These are phyloP conservation scores for Phyllostomus discolor DNA, from an alignment of 2,113 vertebrate species.

Conservation along the genomic window DNA sequence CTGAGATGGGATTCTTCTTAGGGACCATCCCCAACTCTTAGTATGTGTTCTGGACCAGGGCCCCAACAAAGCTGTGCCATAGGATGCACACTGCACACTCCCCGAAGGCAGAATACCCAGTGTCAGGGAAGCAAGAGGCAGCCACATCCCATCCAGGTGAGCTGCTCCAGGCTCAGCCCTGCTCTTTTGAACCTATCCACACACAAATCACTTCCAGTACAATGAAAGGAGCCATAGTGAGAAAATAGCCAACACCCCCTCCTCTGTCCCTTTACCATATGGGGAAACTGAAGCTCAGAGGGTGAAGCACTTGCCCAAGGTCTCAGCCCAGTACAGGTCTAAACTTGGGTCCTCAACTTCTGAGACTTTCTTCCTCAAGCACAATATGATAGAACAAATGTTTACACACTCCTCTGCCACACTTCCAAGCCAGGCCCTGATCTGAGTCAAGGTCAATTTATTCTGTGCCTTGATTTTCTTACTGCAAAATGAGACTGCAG, in stretches of 20 bases:
- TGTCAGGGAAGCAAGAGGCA: not conserved
- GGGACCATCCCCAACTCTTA: not conserved
- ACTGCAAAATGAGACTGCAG: not conserved
- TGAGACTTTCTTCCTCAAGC: not conserved
- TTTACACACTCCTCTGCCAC: not conserved
- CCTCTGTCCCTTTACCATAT: not conserved
- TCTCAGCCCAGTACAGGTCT: not conserved
- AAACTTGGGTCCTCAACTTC: not conserved
- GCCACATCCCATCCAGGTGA: not conserved
- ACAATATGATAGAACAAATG: not conserved
- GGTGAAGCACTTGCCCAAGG: not conserved
- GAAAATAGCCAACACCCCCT: not conserved
- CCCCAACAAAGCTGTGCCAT: not conserved
- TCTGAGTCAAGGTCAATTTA: not conserved
- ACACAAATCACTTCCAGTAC: not conserved
- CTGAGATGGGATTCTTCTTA: not conserved
- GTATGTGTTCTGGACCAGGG: not conserved
- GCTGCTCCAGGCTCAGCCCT: not conserved
- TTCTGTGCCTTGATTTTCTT: not conserved
- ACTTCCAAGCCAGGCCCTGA: not conserved
- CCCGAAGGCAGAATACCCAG: not conserved
- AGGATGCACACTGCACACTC: not conserved
- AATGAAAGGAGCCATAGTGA: not conserved
- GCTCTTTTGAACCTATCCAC: not conserved
- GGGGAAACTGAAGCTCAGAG: not conserved